Evolutionary conservation across 2,113 vertebrate genomes (phyloP).

Genomic region (Semnornis frantzii): DNA sequence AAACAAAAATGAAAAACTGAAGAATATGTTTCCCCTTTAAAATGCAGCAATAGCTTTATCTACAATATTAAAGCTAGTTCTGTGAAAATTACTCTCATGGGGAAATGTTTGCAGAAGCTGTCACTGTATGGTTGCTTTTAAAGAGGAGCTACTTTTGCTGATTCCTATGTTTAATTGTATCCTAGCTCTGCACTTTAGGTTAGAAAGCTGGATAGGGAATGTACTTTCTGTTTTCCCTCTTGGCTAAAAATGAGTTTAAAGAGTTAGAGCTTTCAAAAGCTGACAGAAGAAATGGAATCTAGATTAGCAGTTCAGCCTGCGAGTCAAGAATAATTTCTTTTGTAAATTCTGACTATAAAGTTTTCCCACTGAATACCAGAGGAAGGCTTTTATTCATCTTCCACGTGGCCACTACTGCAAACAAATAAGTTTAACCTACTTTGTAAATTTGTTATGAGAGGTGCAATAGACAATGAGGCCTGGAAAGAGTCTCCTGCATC

Average conservation of each 20-base stretch:
- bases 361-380: constrained; percentile 26
- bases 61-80: background rate
- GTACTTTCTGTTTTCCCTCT: background rate
- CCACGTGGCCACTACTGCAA: constrained; percentile 15
- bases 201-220: background rate
- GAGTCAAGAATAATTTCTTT: constrained; percentile 17
- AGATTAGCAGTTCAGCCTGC: background rate
- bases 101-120: background rate
- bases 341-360: constrained; percentile 32
- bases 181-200: background rate
- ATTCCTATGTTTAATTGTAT: background rate
- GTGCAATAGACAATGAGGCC: constrained; percentile 6
- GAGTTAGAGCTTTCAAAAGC: background rate
- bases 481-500: constrained; percentile 56
- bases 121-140: background rate
- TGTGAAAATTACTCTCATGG: background rate
- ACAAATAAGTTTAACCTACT: constrained; percentile 55
- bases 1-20: background rate
- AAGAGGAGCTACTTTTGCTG: background rate
- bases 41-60: background rate
- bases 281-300: background rate
- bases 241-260: background rate
- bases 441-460: constrained; percentile 56
- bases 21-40: background rate
- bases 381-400: constrained; percentile 33